Conservation (phyloP, 2,113 vertebrate genomes). For the Erpornis zantholeuca region DNA sequence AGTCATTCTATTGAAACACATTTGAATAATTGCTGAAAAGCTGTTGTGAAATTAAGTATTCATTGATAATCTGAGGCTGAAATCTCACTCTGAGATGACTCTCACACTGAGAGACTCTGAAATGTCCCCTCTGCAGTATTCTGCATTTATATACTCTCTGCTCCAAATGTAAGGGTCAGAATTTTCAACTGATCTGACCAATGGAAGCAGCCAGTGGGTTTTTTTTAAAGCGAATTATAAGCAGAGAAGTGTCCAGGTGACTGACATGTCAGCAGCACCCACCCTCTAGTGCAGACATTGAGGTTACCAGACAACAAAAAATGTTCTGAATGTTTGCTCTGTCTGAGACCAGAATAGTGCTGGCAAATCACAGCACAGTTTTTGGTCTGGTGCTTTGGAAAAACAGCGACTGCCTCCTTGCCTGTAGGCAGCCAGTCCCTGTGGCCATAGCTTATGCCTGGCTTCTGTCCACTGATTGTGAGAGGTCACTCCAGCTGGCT, state of each 20-base stretch:
- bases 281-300: neutral
- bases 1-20: neutral
- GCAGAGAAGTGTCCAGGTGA: neutral
- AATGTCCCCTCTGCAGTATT: neutral
- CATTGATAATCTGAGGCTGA: neutral
- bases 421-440: neutral
- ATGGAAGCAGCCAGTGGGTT: neutral
- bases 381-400: neutral
- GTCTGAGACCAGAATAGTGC: neutral
- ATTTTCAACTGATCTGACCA: neutral
- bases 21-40: neutral
- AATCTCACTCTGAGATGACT: too few relatives aligned
- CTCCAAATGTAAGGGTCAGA: neutral
- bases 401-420: neutral
- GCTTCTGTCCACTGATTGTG: neutral
- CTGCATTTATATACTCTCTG: neutral
- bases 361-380: neutral
- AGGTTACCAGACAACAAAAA: neutral
- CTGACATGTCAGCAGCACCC: neutral
- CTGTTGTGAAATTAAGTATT: neutral
- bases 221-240: neutral
- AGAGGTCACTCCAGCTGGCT: neutral
- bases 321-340: neutral
- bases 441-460: neutral
- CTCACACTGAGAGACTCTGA: too few relatives aligned